phyloP scores from a whole-genome alignment of 1,140 invertebrate species.

The Teleopsis dalmanni region DNA sequence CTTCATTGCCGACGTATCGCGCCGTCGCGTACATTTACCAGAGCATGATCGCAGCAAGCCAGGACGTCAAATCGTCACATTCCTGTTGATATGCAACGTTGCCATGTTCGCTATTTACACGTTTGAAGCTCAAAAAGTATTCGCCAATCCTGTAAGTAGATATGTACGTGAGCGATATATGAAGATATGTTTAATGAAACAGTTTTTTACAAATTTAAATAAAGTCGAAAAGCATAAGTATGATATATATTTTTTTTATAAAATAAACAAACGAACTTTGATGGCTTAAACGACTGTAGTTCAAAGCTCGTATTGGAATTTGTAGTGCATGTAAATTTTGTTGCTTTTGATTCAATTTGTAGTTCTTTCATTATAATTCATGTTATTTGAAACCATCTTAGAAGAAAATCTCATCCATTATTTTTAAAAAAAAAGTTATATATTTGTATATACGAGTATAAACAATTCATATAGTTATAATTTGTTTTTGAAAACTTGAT shows the following conservation, averaged over 20 bases:
- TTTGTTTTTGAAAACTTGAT: too few relatives aligned
- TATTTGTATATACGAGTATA: too few relatives aligned
- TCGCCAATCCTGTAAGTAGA: slow-evolving; percentile 72
- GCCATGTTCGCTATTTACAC: slow-evolving; percentile 95
- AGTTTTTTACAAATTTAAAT: slow-evolving; percentile 5
- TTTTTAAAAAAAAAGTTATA: too few relatives aligned
- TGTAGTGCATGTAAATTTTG: slow-evolving; percentile 2
- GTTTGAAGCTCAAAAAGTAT: slow-evolving; percentile 90
- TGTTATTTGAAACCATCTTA: too few relatives aligned
- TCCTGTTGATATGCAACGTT: slow-evolving; percentile 88
- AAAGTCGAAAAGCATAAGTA: slow-evolving; percentile 9
- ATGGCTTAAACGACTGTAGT: not conserved
- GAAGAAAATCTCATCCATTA: too few relatives aligned
- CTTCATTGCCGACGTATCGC: slow-evolving; percentile 90
- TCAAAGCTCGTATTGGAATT: slow-evolving; percentile 4
- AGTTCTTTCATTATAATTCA: too few relatives aligned
- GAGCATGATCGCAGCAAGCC: slow-evolving; percentile 90
- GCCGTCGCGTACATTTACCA: slow-evolving; percentile 78
- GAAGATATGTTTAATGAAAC: slow-evolving; percentile 15
- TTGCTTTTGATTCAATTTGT: not conserved
- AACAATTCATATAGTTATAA: too few relatives aligned
- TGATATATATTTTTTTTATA: too few relatives aligned
- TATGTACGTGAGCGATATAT: slow-evolving; percentile 44
- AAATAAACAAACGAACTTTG: too few relatives aligned
- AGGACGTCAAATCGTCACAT: slow-evolving; percentile 89